Conservation (phyloP, 2,888 invertebrate genomes). For the Rotaria macrura region DNA sequence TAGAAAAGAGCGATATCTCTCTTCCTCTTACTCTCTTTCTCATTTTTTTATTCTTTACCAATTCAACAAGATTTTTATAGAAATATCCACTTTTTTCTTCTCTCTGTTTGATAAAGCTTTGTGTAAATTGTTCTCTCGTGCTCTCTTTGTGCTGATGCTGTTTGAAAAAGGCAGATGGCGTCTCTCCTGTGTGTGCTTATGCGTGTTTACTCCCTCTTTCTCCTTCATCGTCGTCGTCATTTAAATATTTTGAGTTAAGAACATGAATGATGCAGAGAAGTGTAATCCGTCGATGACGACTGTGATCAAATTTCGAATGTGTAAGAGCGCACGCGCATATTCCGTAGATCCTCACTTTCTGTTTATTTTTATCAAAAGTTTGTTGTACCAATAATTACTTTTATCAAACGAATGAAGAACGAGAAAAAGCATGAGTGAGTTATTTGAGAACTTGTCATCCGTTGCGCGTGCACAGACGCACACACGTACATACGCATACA, state of each 20-base stretch:
- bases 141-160: slow-evolving; percentile 3
- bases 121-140: slow-evolving; percentile 1
- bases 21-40: not conserved
- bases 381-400: not conserved
- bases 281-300: slow-evolving; percentile 17
- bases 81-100: slow-evolving; percentile 13
- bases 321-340: slow-evolving; percentile 5
- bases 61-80: slow-evolving; percentile 1
- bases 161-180: slow-evolving; percentile 21
- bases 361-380: slow-evolving; percentile 15
- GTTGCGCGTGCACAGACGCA: not conserved
- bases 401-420: not conserved
- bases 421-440: not conserved
- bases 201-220: slow-evolving; percentile 8
- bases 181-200: not conserved
- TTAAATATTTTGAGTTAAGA: slow-evolving; percentile 19
- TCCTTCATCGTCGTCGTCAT: slow-evolving; percentile 1
- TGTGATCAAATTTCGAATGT: slow-evolving; percentile 15
- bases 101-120: slow-evolving; percentile 20
- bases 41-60: not conserved
- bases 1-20: not conserved
- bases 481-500: too few relatives aligned
- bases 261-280: not conserved
- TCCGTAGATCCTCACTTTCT: not conserved
- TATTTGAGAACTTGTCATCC: slow-evolving; percentile 24